Conservation (phyloP, 1,140 invertebrate genomes). For the Eriosoma lanigerum region DNA sequence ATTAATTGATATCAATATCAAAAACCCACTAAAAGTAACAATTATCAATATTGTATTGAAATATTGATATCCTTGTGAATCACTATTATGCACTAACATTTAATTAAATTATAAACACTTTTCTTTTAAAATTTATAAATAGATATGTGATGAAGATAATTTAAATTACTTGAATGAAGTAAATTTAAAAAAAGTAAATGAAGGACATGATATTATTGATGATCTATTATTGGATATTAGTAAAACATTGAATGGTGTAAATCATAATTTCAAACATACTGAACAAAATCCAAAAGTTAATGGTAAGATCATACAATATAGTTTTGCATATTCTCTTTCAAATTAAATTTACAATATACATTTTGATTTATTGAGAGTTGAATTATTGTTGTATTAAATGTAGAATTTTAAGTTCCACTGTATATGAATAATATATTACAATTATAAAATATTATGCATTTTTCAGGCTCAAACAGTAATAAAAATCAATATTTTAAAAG, state of each 20-base stretch:
- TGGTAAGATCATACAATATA: background rate
- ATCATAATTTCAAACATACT: background rate
- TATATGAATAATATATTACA: too few relatives aligned
- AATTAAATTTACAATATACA: background rate
- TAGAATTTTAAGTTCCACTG: too few relatives aligned
- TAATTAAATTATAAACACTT: too few relatives aligned
- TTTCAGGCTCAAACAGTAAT: background rate
- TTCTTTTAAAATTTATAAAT: background rate
- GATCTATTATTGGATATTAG: background rate
- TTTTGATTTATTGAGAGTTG: background rate
- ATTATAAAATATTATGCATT: background rate
- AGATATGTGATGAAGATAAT: conserved; percentile 7
- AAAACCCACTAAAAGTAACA: too few relatives aligned
- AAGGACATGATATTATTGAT: conserved; percentile 2
- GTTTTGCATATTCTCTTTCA: background rate
- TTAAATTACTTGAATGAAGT: conserved; percentile 26
- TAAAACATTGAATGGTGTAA: background rate
- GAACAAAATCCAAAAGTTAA: background rate
- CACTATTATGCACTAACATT: too few relatives aligned
- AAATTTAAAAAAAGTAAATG: conserved; percentile 14
- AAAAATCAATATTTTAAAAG: background rate
- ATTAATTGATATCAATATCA: too few relatives aligned
- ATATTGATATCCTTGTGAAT: too few relatives aligned
- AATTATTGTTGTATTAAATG: background rate
- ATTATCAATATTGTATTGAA: too few relatives aligned